phyloP scores from a whole-genome alignment of 2,888 invertebrate species.

The Tenthredo notha region DNA sequence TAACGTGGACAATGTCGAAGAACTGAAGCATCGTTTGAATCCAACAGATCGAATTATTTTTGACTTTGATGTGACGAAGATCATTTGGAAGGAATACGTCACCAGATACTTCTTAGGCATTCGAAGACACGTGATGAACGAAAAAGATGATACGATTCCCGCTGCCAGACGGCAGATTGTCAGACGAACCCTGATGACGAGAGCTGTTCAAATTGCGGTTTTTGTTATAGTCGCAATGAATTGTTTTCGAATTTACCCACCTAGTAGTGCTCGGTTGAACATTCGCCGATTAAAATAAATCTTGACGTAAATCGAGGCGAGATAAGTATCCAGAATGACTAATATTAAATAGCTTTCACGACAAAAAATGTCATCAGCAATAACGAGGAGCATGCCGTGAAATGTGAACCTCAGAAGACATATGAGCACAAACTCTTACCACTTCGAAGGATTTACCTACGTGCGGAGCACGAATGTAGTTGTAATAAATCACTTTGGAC shows the following conservation, averaged over 20 bases:
- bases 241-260: neutral
- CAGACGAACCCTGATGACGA: neutral
- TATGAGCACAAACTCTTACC: too few relatives aligned
- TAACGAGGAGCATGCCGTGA: too few relatives aligned
- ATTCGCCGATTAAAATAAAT: neutral
- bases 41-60: slow-evolving; percentile 62
- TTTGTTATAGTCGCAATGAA: neutral
- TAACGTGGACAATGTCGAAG: slow-evolving; percentile 74
- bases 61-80: slow-evolving; percentile 28
- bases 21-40: slow-evolving; percentile 70
- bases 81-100: slow-evolving; percentile 6
- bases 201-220: neutral
- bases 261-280: neutral
- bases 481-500: too few relatives aligned
- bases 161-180: neutral
- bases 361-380: too few relatives aligned
- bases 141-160: neutral
- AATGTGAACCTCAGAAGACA: too few relatives aligned
- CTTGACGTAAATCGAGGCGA: too few relatives aligned
- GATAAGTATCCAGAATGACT: too few relatives aligned
- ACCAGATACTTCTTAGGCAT: neutral
- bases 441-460: too few relatives aligned
- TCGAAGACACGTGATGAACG: neutral
- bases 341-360: too few relatives aligned
- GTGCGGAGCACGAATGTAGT: too few relatives aligned